Percentiles rank a stretch among this genome's conserved stretches.
Evolutionary conservation across 2,113 vertebrate genomes (phyloP).

Genomic region (Tapirus terrestris): DNA sequence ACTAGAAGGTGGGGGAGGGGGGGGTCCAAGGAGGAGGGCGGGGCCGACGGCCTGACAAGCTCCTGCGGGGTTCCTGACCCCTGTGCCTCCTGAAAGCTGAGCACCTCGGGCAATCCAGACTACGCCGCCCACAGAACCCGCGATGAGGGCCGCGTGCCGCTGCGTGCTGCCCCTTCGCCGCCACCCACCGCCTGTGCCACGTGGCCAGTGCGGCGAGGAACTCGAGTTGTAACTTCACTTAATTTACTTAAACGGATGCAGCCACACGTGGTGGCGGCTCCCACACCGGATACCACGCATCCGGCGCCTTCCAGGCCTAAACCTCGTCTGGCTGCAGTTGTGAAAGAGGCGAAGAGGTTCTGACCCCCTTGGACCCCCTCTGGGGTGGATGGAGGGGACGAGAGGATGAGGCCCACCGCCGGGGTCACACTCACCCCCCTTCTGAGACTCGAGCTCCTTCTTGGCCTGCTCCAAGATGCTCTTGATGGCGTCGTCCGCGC

Average conservation of each 20-base stretch:
- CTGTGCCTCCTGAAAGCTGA: neutral
- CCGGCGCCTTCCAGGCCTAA: neutral
- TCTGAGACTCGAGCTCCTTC: conserved; percentile 99
- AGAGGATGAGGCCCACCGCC: neutral
- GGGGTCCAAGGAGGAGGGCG: neutral
- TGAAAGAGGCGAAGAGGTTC: neutral
- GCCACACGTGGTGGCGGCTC: neutral
- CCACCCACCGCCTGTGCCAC: neutral
- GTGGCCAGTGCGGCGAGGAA: neutral
- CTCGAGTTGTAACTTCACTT: neutral
- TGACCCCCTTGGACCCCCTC: too few species aligned
- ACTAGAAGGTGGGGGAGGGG: too few species aligned
- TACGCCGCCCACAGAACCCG: neutral
- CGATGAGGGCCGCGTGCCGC: too few species aligned
- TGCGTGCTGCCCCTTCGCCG: neutral
- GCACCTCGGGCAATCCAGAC: neutral
- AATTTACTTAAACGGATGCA: neutral
- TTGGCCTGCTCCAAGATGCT: conserved; percentile 99
- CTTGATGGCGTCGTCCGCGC: conserved; percentile 99
- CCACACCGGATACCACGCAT: rapidly evolving
- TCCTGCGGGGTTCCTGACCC: neutral
- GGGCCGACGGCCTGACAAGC: neutral
- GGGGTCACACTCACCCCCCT: conserved; percentile 89
- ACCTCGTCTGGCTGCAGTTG: neutral
- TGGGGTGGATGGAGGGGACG: rapidly evolving